Evolutionary conservation across 2,888 invertebrate genomes (phyloP).

Genomic region (Corythucha ciliata): DNA sequence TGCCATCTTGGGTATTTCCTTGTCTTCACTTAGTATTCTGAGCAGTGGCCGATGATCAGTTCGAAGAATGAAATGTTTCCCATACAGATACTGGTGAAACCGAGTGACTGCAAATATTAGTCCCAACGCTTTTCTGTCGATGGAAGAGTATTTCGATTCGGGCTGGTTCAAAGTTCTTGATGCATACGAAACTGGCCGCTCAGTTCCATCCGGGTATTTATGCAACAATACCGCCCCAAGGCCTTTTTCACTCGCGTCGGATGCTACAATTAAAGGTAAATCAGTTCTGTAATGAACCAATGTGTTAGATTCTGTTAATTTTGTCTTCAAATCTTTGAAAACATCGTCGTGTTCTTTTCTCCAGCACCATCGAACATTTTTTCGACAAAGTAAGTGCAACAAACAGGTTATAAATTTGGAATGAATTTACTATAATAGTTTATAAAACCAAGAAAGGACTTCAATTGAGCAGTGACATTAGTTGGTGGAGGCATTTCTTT

Average conservation of each 20-base stretch:
- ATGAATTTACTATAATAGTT: too few species aligned
- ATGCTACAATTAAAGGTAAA: constrained; percentile 1
- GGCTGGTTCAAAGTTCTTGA: background rate
- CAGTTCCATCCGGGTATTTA: background rate
- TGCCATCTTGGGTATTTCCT: constrained; percentile 5
- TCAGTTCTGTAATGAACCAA: background rate
- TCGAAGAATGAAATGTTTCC: background rate
- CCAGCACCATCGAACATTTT: too few species aligned
- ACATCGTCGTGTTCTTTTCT: too few species aligned
- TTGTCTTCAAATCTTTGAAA: too few species aligned
- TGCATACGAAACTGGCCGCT: background rate
- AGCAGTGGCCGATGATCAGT: constrained; percentile 6
- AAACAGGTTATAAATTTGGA: too few species aligned
- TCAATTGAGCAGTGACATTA: too few species aligned
- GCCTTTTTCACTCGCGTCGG: background rate
- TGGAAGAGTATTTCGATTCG: background rate
- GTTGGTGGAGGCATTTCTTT: too few species aligned
- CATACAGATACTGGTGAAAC: background rate
- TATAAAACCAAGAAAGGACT: too few species aligned
- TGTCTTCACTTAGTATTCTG: background rate
- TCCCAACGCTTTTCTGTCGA: constrained; percentile 2
- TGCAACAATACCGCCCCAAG: background rate
- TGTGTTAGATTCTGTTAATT: too few species aligned
- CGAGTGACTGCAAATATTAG: constrained; percentile 3
- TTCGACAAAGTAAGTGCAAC: too few species aligned